These are phyloP conservation scores for Chrysaora quinquecirrha DNA, from an alignment of 30 jellyfish, hydroid and myxozoan species.

Conservation along the genomic window DNA sequence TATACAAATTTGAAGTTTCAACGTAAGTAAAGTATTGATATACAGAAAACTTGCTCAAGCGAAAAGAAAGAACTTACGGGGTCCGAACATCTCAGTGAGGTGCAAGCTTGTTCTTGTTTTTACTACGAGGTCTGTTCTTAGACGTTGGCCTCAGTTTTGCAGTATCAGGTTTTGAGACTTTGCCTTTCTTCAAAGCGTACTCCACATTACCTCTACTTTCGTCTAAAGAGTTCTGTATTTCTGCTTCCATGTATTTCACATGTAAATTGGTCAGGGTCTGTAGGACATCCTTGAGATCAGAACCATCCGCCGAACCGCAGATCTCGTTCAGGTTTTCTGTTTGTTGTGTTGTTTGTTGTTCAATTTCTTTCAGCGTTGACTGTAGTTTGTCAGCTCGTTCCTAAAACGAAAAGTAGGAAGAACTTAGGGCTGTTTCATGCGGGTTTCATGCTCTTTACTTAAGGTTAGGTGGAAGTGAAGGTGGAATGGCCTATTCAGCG, in stretches of 20 bases:
- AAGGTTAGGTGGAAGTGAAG: not conserved
- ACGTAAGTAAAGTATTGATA: no score
- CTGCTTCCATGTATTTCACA: slow-evolving; percentile 48
- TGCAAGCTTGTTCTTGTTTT: slow-evolving; percentile 33
- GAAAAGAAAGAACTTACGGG: no score
- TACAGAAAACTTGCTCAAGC: no score
- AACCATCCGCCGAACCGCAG: not conserved
- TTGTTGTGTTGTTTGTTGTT: slow-evolving; percentile 6
- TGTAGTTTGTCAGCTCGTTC: slow-evolving; percentile 29
- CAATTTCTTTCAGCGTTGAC: slow-evolving; percentile 19
- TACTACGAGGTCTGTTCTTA: slow-evolving; percentile 34
- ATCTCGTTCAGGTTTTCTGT: slow-evolving; percentile 5
- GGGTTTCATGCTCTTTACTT: not conserved
- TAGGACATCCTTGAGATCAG: slow-evolving; percentile 21
- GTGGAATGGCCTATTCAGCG: not conserved
- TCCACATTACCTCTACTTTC: slow-evolving; percentile 50
- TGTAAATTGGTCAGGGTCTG: slow-evolving; percentile 45
- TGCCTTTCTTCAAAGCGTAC: slow-evolving; percentile 21
- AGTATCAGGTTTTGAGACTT: slow-evolving; percentile 23
- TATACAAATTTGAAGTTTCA: no score
- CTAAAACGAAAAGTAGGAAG: slow-evolving; percentile 5
- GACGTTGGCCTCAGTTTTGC: slow-evolving; percentile 42
- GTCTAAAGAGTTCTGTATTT: slow-evolving; percentile 36
- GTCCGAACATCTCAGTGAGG: no score
- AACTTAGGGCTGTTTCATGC: not conserved